A percentile compares a stretch with the other conserved stretches of the same genome.
These are phyloP conservation scores for Druon quercuslanigerum DNA, from an alignment of 1,140 invertebrate species.

Conservation along the genomic window DNA sequence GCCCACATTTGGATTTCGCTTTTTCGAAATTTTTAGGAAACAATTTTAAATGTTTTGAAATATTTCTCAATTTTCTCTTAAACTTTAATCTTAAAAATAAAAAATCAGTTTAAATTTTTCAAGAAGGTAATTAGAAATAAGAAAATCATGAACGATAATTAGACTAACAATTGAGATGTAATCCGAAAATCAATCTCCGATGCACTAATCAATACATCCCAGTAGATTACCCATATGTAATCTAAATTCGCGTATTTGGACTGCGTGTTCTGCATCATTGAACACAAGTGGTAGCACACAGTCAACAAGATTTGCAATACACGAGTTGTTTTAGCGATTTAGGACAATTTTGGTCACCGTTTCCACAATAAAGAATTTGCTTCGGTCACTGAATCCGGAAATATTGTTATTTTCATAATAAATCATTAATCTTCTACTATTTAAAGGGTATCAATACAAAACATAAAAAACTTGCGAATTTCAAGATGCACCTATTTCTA, in stretches of 20 bases:
- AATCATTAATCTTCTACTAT: background rate
- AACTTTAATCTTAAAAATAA: too few species aligned
- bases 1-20: too few species aligned
- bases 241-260: conserved; percentile 1
- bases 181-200: background rate
- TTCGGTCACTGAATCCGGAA: background rate
- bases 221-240: background rate
- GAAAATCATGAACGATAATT: too few species aligned
- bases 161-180: too few species aligned
- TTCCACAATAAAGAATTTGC: background rate
- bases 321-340: conserved; percentile 30
- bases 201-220: background rate
- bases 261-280: conserved; percentile 15
- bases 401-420: background rate
- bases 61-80: too few species aligned
- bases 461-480: too few species aligned
- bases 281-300: conserved; percentile 10
- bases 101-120: too few species aligned
- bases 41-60: too few species aligned
- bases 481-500: too few species aligned
- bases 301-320: conserved; percentile 21
- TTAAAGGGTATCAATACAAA: too few species aligned
- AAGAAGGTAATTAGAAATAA: too few species aligned
- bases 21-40: too few species aligned
- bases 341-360: conserved; percentile 16